Conservation (phyloP, 2,888 invertebrate genomes). For the Siphonodentalium dalli region DNA sequence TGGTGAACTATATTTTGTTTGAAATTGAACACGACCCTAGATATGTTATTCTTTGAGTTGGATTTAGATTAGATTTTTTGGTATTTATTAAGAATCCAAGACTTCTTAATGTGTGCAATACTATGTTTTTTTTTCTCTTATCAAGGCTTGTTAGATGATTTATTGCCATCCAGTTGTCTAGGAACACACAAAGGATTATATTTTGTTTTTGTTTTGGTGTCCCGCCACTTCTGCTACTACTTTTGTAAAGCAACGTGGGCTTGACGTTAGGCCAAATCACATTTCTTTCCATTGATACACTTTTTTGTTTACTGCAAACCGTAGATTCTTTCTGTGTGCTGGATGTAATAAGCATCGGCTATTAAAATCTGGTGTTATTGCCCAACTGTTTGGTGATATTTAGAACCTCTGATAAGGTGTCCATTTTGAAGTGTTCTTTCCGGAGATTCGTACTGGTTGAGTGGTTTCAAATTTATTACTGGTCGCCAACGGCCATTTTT, state of each 20-base stretch:
- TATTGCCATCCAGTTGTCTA: background rate
- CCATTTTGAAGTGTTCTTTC: background rate
- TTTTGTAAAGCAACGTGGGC: conserved; percentile 1
- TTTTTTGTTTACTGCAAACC: background rate
- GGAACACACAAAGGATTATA: background rate
- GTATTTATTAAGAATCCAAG: conserved; percentile 4
- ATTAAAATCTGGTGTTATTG: background rate
- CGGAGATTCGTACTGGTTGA: background rate
- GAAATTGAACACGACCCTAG: background rate
- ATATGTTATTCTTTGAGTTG: conserved; percentile 1
- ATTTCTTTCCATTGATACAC: conserved; percentile 1
- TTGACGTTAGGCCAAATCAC: background rate
- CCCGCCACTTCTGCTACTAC: background rate
- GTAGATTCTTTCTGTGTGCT: background rate
- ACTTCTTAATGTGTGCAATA: background rate
- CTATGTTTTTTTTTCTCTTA: background rate
- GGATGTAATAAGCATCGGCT: background rate
- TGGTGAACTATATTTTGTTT: background rate
- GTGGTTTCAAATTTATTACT: background rate
- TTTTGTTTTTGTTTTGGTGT: background rate
- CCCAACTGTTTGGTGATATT: background rate
- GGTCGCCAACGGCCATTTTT: background rate
- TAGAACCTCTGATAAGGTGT: background rate
- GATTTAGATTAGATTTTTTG: background rate
- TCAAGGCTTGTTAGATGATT: background rate